Evolutionary conservation across 2,888 invertebrate species (phyloP).

Genomic region (Agrochola lychnidis): DNA sequence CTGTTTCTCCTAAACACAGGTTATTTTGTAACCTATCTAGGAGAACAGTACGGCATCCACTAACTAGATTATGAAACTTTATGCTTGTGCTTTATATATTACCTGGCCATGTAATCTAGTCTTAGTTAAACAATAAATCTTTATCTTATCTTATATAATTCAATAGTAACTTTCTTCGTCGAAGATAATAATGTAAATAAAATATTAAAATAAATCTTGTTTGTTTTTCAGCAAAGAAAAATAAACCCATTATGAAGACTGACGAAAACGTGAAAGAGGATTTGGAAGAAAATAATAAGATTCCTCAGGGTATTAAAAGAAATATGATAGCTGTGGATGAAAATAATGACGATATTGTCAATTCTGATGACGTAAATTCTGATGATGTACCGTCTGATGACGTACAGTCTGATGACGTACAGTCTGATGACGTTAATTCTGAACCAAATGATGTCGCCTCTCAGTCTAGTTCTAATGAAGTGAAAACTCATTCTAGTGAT

Average conservation of each 20-base stretch:
- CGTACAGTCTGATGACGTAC: not conserved
- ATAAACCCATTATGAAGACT: not conserved
- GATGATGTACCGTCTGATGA: not conserved
- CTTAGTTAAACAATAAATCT: too few relatives aligned
- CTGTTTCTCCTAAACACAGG: too few relatives aligned
- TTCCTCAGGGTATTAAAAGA: not conserved
- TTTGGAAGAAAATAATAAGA: not conserved
- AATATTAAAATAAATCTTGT: not conserved
- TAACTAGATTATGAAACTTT: too few relatives aligned
- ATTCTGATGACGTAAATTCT: not conserved
- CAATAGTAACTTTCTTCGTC: not conserved
- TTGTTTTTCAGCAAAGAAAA: slow-evolving; percentile 6
- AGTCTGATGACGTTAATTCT: not conserved
- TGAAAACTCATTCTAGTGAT: slow-evolving; percentile 3
- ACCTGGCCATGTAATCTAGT: too few relatives aligned
- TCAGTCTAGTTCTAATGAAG: slow-evolving; percentile 8
- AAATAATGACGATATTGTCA: not conserved
- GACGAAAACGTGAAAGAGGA: not conserved
- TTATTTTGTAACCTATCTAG: too few relatives aligned
- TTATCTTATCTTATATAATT: too few relatives aligned
- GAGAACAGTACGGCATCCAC: too few relatives aligned
- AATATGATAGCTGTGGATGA: not conserved
- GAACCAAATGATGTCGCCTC: not conserved
- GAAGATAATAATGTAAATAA: not conserved
- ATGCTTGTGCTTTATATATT: too few relatives aligned